These are phyloP conservation scores for Picathartes gymnocephalus DNA, from an alignment of 2,113 vertebrate species.

Conservation along the genomic window DNA sequence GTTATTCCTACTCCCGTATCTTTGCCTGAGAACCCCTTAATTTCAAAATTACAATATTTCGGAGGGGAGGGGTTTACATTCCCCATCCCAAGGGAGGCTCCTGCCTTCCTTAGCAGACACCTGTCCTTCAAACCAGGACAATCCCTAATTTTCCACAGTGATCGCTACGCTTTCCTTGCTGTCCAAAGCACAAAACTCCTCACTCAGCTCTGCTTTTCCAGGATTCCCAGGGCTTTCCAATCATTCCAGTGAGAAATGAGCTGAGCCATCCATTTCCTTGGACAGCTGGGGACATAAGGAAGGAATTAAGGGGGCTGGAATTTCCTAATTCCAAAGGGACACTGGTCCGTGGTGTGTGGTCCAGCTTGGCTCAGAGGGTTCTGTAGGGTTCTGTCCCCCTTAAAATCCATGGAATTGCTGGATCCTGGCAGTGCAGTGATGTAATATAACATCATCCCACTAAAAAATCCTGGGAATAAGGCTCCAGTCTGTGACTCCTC, in stretches of 20 bases:
- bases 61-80: too few species aligned
- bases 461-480: neutral
- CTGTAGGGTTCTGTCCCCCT: neutral
- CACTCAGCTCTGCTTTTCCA: neutral
- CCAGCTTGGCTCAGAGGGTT: neutral
- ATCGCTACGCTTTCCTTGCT: neutral
- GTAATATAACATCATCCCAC: neutral
- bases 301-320: neutral
- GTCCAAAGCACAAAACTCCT: neutral
- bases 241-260: fast-evolving
- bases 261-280: neutral
- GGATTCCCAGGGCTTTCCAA: neutral
- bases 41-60: too few species aligned
- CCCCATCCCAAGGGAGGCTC: too few species aligned
- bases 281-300: neutral
- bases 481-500: neutral
- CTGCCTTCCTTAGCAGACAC: too few species aligned
- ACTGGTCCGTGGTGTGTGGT: neutral
- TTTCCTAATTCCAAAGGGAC: neutral
- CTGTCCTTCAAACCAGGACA: too few species aligned
- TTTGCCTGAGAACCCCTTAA: too few species aligned
- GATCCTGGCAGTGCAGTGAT: neutral
- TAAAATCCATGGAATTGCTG: neutral
- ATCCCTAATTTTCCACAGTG: neutral
- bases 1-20: too few species aligned